Conservation (phyloP, 2,888 invertebrate genomes). For the Campopleginae sp. region DNA sequence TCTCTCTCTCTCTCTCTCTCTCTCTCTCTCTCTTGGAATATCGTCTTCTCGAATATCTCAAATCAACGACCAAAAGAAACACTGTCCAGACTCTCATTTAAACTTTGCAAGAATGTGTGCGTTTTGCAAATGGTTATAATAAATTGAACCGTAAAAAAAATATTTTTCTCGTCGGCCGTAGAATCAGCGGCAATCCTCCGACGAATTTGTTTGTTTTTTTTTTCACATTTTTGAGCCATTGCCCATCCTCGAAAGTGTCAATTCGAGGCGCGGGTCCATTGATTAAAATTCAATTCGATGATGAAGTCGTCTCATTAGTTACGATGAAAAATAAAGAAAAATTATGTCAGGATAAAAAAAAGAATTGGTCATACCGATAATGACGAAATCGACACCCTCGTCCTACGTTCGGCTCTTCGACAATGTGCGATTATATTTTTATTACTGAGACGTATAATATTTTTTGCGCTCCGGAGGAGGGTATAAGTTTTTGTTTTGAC, state of each 20-base stretch:
- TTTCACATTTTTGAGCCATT: background rate
- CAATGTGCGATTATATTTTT: constrained; percentile 39
- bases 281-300: background rate
- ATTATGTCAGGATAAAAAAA: background rate
- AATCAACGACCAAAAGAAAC: constrained; percentile 76
- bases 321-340: background rate
- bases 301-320: background rate
- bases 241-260: background rate
- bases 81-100: constrained; percentile 77
- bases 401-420: constrained; percentile 17
- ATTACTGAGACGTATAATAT: background rate
- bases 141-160: constrained; percentile 36
- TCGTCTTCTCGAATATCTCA: constrained; percentile 60
- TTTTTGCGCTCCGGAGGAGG: constrained; percentile 10
- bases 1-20: constrained; percentile 24
- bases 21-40: constrained; percentile 7
- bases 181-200: background rate
- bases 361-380: background rate
- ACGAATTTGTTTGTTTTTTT: too few species aligned
- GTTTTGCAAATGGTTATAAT: background rate
- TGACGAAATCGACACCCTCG: constrained; percentile 40
- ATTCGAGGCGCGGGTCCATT: background rate
- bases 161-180: background rate
- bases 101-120: constrained; percentile 33
- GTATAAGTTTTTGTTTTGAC: constrained; percentile 62